These are phyloP conservation scores for Syndactyla subalaris DNA, from an alignment of 2,797 vertebrate genomes.

Conservation along the genomic window DNA sequence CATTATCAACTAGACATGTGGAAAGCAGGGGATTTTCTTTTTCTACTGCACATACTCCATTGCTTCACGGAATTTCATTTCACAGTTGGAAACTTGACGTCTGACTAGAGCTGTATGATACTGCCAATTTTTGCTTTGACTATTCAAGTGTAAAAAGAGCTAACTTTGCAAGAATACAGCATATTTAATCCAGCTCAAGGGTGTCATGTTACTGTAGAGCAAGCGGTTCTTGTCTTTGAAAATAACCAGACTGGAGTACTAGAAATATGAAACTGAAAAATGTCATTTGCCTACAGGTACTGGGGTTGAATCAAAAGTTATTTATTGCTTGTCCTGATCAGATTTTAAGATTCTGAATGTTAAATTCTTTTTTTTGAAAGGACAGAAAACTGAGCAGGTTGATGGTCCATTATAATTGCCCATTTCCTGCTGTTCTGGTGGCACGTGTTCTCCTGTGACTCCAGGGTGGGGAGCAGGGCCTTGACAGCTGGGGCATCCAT, in stretches of 20 bases:
- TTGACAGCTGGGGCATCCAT: neutral
- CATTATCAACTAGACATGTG: neutral
- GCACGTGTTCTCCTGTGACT: neutral
- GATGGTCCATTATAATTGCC: neutral
- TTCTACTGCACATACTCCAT: neutral
- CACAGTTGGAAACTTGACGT: constrained; percentile 41
- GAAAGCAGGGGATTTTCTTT: neutral
- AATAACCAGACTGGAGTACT: neutral
- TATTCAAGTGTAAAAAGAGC: constrained; percentile 22
- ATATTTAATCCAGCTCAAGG: neutral
- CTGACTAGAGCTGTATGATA: constrained; percentile 15
- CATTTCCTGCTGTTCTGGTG: neutral
- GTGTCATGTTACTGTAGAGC: neutral
- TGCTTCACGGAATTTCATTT: constrained; percentile 26
- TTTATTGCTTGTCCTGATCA: neutral
- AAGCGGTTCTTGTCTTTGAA: constrained; percentile 13
- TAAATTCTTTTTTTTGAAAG: neutral
- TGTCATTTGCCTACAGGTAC: neutral
- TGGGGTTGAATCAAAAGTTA: neutral
- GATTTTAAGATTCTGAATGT: neutral
- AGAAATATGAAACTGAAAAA: neutral
- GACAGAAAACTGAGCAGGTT: neutral
- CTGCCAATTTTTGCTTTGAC: constrained; percentile 42
- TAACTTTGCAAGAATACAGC: constrained; percentile 17
- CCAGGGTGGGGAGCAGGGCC: neutral